Base-by-base conservation (phyloP, 2,113 vertebrate genomes). In the Cathartes aura region DNA sequence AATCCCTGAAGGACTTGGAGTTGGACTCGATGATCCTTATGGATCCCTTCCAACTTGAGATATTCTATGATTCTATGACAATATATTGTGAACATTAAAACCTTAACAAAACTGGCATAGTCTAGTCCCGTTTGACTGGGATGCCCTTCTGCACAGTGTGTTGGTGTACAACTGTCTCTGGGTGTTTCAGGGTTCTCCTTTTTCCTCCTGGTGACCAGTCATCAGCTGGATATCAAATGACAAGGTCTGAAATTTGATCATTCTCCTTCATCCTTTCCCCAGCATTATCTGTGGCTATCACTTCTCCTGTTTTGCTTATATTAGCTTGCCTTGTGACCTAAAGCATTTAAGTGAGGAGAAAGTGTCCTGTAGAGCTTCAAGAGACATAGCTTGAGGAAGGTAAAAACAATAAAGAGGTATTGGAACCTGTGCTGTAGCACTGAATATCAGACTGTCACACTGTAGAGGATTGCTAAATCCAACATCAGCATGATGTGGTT, bases 401-500 rank as follows among this genome's bases (percentile, higher is more conserved):
- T 29, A 88, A 82, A 76, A 40, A 1, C 27, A 29, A 4, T 4
- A 15, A 38, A 30, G 9, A 24, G 5, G 6, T 48, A 34, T 2
- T 71, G 52, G 52, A 87, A 38, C 11, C 29, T 24, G 12, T 63
- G n/a, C 18, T 75, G 30, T 21, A 56, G 43, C 38, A n/a, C 48
- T 73, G 63, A 26, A 11, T 86, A 21, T 42, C 68, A 56, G 38
- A 43, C 7, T 21, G 23, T 67, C 26, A 22, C 18, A 16, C 3
- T 23, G 27, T 9, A 74, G 23, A 74, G 11, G 20, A 30, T 3
- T 79, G 34, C 2, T 48, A 52, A 52, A 82, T 67, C 43, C 23
- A 5, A 1, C 0, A 2, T 55, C 9, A 14, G 12, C 5, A 16
- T 8, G 24, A 52, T 47, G 14, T 9, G 14, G 3, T 12, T 67